Base-by-base conservation (phyloP, 2,888 invertebrate species). In the Coecobrya sp. region DNA sequence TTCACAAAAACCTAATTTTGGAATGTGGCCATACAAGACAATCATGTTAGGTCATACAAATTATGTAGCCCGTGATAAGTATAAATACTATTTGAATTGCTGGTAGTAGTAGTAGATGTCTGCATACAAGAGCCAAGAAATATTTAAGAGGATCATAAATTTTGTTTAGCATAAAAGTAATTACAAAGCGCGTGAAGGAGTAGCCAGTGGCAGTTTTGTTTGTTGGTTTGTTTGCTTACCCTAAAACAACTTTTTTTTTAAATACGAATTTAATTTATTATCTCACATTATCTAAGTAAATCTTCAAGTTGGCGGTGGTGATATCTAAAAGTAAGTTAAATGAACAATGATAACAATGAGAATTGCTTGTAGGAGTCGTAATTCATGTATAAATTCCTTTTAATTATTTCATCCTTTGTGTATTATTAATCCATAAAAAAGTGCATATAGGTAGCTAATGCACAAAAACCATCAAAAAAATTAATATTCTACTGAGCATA, bases 151-250 rank as follows among this genome's bases (percentile, higher is more conserved):
- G 45, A 13, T 42, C 49, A 76, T 76, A 76, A 76, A 76, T 76
- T 76, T 13, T 49, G 49, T 76, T 76, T 76, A 76, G 42, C 45
- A 49, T 49, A 45, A 76, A 76, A 76, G 76, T 76, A 76, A 76
- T 76, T 76, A 76, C 36, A 76, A 49, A 13, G 45, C 11, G 45
- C 11, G 27, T 19, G n/a, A n/a, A n/a, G n/a, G n/a, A n/a, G 19
- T 73, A 73, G 42, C 73, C 42, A 42, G 45, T 76, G 45, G 76
- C 45, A 73, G 30, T 59, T n/a, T 76, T 73, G 22, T 76, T 76
- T 45, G 45, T 49, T 45, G n/a, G 10, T 76, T 76, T 76, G 36
- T 73, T 73, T 73, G n/a, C 22, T 73, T 76, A 42, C 11, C 10
- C 16, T 22, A 76, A 76, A 76, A 76, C 68, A 68, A 68, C 68